A percentile compares a stretch with the other conserved stretches of the same genome.
Conservation (phyloP, 2,113 vertebrate genomes). For the Candoia aspera region DNA sequence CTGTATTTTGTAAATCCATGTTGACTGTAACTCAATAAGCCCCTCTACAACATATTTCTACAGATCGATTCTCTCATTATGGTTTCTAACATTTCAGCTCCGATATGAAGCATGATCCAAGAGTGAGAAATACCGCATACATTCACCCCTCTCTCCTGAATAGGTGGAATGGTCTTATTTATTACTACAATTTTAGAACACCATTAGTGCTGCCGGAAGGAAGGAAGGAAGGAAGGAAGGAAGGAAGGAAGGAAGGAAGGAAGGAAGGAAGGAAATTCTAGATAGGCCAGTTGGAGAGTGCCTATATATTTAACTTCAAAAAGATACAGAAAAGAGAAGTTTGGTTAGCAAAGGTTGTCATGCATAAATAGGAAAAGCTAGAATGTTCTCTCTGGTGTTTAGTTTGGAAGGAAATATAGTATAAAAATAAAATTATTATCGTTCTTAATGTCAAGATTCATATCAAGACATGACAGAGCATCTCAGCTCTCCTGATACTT, state of each 20-base stretch:
- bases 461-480: neutral
- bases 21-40: slow-evolving; percentile 21
- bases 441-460: neutral
- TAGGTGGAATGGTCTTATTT: neutral
- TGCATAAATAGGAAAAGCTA: neutral
- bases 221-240: neutral
- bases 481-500: neutral
- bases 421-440: neutral
- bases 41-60: slow-evolving; percentile 6
- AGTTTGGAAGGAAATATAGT: neutral
- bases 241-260: neutral
- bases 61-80: slow-evolving; percentile 24
- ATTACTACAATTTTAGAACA: neutral
- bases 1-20: slow-evolving; percentile 24
- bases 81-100: neutral
- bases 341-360: neutral
- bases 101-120: neutral
- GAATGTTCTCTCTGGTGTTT: neutral
- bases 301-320: neutral
- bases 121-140: neutral
- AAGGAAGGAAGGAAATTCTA: too few species aligned
- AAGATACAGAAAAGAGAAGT: neutral
- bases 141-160: neutral
- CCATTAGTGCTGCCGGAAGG: fast-evolving
- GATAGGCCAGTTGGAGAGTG: neutral